phyloP scores from a whole-genome alignment of 2,888 invertebrate species.

The Chironomus tentans region DNA sequence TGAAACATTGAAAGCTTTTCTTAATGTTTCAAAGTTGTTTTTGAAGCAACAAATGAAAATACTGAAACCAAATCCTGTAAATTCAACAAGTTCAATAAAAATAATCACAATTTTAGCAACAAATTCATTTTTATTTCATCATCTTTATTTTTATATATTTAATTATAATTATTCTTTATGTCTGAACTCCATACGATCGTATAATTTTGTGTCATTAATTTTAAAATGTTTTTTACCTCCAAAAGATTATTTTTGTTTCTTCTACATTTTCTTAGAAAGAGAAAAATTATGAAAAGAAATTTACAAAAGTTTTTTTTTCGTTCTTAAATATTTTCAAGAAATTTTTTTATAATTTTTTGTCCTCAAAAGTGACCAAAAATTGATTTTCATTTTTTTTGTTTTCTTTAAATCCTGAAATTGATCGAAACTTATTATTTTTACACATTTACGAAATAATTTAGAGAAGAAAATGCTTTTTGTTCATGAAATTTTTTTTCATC shows the following conservation, averaged over 20 bases:
- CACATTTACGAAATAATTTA: background rate
- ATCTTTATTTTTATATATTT: conserved; percentile 20
- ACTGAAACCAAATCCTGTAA: too few relatives aligned
- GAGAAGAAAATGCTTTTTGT: background rate
- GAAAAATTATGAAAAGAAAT: conserved; percentile 2
- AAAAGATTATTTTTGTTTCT: conserved; percentile 11
- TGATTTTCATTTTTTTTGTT: background rate
- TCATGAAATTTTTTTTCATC: background rate
- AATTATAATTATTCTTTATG: conserved; percentile 10
- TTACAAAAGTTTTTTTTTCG: conserved; percentile 1
- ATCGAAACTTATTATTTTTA: background rate
- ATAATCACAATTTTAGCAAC: background rate
- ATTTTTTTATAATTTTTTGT: background rate
- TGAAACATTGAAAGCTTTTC: too few relatives aligned
- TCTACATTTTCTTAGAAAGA: conserved; percentile 2
- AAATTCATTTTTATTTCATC: conserved; percentile 20
- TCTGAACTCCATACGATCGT: conserved; percentile 24
- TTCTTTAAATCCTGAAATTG: background rate
- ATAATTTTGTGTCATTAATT: conserved; percentile 22
- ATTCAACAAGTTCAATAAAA: too few relatives aligned
- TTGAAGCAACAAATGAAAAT: too few relatives aligned
- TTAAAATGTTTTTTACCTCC: conserved; percentile 16
- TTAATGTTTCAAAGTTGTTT: too few relatives aligned
- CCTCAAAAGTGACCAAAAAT: background rate
- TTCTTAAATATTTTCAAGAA: background rate